These are phyloP conservation scores for Propithecus coquereli DNA, from an alignment of 2,113 vertebrate species.

Conservation along the genomic window DNA sequence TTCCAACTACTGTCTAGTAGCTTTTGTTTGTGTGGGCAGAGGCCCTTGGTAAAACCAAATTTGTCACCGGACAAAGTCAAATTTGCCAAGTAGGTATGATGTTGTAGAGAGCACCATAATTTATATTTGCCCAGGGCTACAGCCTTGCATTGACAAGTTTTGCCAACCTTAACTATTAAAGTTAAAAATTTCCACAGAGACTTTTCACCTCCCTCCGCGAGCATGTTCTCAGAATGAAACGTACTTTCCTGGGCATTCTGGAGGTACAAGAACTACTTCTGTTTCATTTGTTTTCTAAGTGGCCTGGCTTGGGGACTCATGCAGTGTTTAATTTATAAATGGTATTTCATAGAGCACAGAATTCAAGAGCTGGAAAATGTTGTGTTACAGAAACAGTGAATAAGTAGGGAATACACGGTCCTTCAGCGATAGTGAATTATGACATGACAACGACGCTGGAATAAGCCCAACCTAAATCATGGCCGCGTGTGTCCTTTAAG, in stretches of 20 bases:
- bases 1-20: background rate
- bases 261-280: background rate
- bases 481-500: background rate
- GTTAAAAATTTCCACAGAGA: background rate
- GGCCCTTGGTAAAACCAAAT: background rate
- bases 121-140: background rate
- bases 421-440: background rate
- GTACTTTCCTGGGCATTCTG: background rate
- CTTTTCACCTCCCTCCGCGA: background rate
- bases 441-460: background rate
- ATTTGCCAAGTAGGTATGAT: background rate
- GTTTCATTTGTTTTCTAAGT: background rate
- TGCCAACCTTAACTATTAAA: background rate
- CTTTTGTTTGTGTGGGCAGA: background rate
- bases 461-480: background rate
- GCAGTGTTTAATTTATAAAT: constrained; percentile 25
- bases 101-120: background rate
- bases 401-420: background rate
- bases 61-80: background rate
- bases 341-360: background rate
- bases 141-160: background rate
- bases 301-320: background rate
- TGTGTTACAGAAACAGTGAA: background rate
- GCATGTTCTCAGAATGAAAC: background rate
- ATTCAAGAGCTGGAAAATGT: background rate